Percentiles rank a stretch among this genome's conserved stretches.
Conservation (phyloP, 2,797 vertebrate genomes). For the Melopsittacus undulatus region DNA sequence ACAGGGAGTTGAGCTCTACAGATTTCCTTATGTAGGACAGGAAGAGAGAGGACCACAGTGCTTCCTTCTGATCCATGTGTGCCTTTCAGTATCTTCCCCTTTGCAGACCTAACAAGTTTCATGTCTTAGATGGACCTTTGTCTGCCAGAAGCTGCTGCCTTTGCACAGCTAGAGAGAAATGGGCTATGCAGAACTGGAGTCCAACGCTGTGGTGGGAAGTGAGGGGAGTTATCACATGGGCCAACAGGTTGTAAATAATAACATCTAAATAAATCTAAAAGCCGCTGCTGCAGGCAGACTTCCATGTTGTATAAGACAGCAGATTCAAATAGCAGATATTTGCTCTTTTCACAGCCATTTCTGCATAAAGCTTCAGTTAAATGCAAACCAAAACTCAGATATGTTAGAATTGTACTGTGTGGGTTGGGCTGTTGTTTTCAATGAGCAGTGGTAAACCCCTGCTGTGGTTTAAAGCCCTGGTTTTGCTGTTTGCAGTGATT, state of each 20-base stretch:
- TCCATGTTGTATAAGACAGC: background rate
- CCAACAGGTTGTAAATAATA: background rate
- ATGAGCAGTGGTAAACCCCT: constrained; percentile 11
- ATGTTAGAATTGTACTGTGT: background rate
- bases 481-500: constrained; percentile 9
- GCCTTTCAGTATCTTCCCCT: background rate
- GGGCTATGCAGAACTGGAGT: constrained; percentile 20
- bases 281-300: constrained; percentile 2
- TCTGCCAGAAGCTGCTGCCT: background rate
- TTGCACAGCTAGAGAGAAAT: background rate
- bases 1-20: background rate
- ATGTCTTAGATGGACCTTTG: background rate
- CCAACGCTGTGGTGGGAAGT: background rate
- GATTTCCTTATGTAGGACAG: background rate
- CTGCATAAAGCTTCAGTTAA: background rate
- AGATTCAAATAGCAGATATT: background rate
- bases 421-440: background rate
- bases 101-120: background rate
- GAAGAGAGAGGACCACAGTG: background rate
- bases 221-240: background rate
- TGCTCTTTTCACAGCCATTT: constrained; percentile 21
- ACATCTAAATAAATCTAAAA: background rate
- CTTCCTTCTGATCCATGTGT: background rate
- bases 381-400: constrained; percentile 37
- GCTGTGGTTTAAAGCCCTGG: constrained; percentile 15